A percentile compares a stretch with the other conserved stretches of the same genome.
Evolutionary conservation across 2,888 invertebrate genomes (phyloP).

Genomic region (Leptinotarsa juncta): DNA sequence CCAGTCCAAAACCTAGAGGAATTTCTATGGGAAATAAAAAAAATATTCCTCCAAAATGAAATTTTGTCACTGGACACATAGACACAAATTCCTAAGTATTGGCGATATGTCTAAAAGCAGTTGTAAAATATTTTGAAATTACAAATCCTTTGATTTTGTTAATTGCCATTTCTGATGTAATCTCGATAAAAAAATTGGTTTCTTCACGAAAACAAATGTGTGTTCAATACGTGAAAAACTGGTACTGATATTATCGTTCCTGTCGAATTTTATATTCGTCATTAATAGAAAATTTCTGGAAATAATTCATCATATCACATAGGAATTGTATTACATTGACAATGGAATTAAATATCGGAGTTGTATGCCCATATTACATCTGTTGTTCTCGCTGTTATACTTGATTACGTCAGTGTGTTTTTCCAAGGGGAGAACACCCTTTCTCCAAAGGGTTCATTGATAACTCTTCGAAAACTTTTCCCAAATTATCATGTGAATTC

Average conservation of each 20-base stretch:
- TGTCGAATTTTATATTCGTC: too few relatives aligned
- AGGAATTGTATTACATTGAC: constrained; percentile 22
- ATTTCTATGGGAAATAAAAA: neutral
- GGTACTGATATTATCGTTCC: too few relatives aligned
- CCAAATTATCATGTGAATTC: neutral
- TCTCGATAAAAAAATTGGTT: too few relatives aligned
- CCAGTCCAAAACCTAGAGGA: neutral
- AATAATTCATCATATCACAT: neutral
- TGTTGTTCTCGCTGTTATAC: constrained; percentile 57
- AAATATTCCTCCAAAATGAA: too few relatives aligned
- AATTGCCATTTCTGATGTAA: too few relatives aligned
- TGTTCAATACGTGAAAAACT: too few relatives aligned
- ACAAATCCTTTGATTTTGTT: too few relatives aligned
- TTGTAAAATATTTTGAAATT: too few relatives aligned
- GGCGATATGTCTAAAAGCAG: too few relatives aligned
- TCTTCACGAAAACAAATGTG: too few relatives aligned
- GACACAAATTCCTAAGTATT: too few relatives aligned
- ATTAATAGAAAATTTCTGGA: neutral
- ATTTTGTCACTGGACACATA: too few relatives aligned
- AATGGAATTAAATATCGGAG: constrained; percentile 38
- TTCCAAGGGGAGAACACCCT: constrained; percentile 54
- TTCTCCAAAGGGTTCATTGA: constrained; percentile 38
- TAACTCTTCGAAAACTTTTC: constrained; percentile 13
- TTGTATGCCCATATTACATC: constrained; percentile 57
- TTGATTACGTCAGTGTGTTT: constrained; percentile 59